Conservation (phyloP, 2,797 vertebrate species). For the Rhodeus uyekii region DNA sequence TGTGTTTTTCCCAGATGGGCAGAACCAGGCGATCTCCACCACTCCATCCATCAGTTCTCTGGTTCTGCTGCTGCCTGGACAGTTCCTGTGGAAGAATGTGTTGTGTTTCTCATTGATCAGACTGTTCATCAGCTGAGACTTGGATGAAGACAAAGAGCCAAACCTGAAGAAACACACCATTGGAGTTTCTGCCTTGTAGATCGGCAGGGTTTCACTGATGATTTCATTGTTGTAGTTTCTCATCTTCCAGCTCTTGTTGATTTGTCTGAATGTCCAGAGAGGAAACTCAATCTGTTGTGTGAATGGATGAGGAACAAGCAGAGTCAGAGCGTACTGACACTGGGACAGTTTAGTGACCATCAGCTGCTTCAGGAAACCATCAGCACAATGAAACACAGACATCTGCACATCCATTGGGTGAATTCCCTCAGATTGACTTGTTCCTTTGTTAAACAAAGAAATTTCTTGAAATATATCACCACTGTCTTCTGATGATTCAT, state of each 20-base stretch:
- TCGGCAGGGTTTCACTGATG: not conserved
- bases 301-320: not conserved
- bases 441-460: not conserved
- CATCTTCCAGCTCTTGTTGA: not conserved
- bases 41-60: not conserved
- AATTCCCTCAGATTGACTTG: not conserved
- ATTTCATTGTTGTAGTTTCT: not conserved
- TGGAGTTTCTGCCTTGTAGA: not conserved
- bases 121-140: not conserved
- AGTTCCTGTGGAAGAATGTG: not conserved
- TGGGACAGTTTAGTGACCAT: not conserved
- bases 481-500: not conserved
- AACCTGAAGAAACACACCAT: not conserved
- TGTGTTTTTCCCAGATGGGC: not conserved
- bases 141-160: not conserved
- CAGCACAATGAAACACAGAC: not conserved
- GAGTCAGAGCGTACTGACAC: not conserved
- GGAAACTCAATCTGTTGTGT: not conserved
- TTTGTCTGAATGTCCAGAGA: not conserved
- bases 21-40: not conserved
- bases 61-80: not conserved
- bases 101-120: slow-evolving; percentile 6
- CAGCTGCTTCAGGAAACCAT: not conserved
- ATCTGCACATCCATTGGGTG: not conserved
- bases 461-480: not conserved